Percentiles rank a stretch among this genome's conserved stretches.
Evolutionary conservation across 2,113 vertebrate species (phyloP).

Genomic region (Rhynchomys soricoides): DNA sequence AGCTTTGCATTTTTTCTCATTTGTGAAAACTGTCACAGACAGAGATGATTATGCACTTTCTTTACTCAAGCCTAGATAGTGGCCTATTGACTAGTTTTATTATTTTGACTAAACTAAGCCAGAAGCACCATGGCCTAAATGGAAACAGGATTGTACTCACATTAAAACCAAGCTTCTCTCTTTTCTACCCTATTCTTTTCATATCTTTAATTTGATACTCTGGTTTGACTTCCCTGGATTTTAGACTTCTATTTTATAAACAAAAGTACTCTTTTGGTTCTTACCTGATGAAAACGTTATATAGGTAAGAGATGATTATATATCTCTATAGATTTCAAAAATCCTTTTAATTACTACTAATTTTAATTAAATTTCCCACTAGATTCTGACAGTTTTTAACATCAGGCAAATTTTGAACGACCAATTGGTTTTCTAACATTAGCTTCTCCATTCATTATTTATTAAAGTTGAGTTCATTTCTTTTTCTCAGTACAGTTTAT

Average conservation of each 20-base stretch:
- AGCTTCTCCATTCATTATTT: not conserved
- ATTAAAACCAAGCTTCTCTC: not conserved
- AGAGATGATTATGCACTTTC: constrained; percentile 46
- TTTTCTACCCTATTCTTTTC: not conserved
- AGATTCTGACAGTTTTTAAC: constrained; percentile 28
- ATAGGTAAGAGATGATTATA: not conserved
- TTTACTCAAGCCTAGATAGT: constrained; percentile 63
- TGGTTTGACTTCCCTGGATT: constrained; percentile 2
- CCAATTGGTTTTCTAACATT: constrained; percentile 18
- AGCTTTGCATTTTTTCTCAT: constrained; percentile 64
- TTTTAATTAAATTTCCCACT: constrained; percentile 36
- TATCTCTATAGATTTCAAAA: not conserved
- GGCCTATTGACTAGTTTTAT: constrained; percentile 69
- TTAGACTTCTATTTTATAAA: constrained; percentile 6
- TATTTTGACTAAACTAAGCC: constrained; percentile 72
- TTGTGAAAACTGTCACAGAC: constrained; percentile 62
- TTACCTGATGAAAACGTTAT: constrained; percentile 23
- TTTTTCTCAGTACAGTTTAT: not conserved
- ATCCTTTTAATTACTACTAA: constrained; percentile 24
- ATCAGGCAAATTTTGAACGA: not conserved
- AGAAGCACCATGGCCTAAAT: constrained; percentile 63
- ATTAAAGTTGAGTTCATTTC: not conserved
- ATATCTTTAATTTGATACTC: constrained; percentile 48
- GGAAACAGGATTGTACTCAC: constrained; percentile 28
- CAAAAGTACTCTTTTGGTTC: not conserved